Conservation (phyloP, 2,888 invertebrate species). For the Andrena bucephala region DNA sequence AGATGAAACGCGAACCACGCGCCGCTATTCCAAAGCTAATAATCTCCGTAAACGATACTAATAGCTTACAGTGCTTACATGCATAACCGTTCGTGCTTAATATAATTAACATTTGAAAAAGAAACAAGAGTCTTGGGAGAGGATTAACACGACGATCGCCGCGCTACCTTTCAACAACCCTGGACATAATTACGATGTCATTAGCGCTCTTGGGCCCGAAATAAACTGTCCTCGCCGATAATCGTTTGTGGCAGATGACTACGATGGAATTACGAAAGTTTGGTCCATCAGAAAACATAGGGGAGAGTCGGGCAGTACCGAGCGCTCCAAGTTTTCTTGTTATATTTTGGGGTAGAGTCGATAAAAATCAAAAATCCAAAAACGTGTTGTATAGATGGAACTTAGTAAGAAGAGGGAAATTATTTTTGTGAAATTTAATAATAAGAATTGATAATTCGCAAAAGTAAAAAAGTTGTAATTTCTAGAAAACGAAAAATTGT, state of each 20-base stretch:
- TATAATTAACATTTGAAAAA: slow-evolving; percentile 50
- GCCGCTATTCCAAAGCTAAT: slow-evolving; percentile 35
- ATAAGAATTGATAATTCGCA: too few species aligned
- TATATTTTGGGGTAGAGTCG: too few species aligned
- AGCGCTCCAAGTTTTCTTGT: too few species aligned
- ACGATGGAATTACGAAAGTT: slow-evolving; percentile 4
- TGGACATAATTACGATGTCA: slow-evolving; percentile 57
- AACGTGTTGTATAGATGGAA: too few species aligned
- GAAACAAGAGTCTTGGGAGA: slow-evolving; percentile 1
- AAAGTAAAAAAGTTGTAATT: too few species aligned
- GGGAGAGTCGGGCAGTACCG: too few species aligned
- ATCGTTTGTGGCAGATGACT: slow-evolving; percentile 35
- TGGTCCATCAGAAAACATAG: not conserved
- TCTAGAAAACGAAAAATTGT: too few species aligned
- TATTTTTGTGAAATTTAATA: too few species aligned
- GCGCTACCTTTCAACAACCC: slow-evolving; percentile 43
- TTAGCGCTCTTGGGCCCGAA: slow-evolving; percentile 47
- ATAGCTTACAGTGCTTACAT: slow-evolving; percentile 49
- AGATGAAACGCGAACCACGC: slow-evolving; percentile 24
- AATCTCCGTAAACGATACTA: slow-evolving; percentile 51
- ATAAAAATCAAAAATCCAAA: too few species aligned
- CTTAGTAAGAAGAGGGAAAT: too few species aligned
- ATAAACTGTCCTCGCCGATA: slow-evolving; percentile 46
- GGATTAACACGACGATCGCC: slow-evolving; percentile 34
- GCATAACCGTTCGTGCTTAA: slow-evolving; percentile 43